Percentiles rank a stretch among this genome's conserved stretches.
These are phyloP conservation scores for Procapra przewalskii DNA, from an alignment of 2,113 vertebrate genomes.

Conservation along the genomic window DNA sequence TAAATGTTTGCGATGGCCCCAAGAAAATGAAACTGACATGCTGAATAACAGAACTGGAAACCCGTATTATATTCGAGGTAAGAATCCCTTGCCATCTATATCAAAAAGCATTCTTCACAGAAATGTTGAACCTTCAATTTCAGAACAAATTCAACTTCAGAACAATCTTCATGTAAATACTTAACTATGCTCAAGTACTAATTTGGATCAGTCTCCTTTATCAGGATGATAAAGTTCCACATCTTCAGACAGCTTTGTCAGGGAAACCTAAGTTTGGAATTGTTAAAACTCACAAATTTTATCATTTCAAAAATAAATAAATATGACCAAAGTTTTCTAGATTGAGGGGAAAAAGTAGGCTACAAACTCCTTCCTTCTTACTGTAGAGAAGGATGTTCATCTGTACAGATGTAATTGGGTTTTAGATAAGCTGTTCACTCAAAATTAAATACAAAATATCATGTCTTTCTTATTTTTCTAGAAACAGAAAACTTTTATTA, in stretches of 20 bases:
- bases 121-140: background rate
- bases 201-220: background rate
- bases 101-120: background rate
- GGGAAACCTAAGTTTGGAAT: background rate
- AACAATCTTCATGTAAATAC: background rate
- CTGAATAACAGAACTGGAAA: conserved; percentile 60
- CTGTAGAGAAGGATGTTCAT: background rate
- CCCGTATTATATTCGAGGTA: conserved; percentile 40
- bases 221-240: background rate
- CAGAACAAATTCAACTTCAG: background rate
- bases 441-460: background rate
- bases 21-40: conserved; percentile 53
- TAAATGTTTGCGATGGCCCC: conserved; percentile 83
- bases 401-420: background rate
- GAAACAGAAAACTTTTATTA: conserved; percentile 71
- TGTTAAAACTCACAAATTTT: background rate
- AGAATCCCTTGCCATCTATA: background rate
- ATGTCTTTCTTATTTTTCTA: conserved; percentile 38
- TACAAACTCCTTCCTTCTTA: background rate
- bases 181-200: background rate
- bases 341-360: background rate
- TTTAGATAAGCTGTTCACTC: background rate
- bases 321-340: background rate
- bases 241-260: background rate
- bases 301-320: background rate